These are phyloP conservation scores for Scaptomyza montana DNA, from an alignment of 1,140 invertebrate genomes.

Conservation along the genomic window DNA sequence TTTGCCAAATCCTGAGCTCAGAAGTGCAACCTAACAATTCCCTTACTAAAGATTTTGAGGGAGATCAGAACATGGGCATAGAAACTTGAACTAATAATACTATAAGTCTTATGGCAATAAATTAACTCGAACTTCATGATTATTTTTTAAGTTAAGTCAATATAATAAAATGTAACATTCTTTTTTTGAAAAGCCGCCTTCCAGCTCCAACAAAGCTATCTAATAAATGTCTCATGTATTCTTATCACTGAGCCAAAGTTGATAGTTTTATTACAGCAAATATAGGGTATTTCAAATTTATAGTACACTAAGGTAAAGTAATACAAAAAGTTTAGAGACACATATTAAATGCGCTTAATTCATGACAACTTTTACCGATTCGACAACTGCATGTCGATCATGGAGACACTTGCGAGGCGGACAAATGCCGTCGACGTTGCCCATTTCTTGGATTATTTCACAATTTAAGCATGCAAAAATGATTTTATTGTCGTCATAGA, in stretches of 20 bases:
- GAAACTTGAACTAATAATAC: neutral
- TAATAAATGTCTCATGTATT: too few relatives aligned
- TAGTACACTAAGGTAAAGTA: neutral
- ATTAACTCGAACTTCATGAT: too few relatives aligned
- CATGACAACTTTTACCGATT: conserved; percentile 62
- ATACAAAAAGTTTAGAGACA: too few relatives aligned
- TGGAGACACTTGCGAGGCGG: conserved; percentile 10
- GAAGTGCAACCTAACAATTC: too few relatives aligned
- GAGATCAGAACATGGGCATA: neutral
- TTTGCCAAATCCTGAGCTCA: too few relatives aligned
- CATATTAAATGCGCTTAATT: too few relatives aligned
- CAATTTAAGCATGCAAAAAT: conserved; percentile 59
- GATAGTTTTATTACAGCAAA: neutral
- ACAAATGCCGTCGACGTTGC: conserved; percentile 12
- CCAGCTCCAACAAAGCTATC: too few relatives aligned
- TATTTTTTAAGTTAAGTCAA: too few relatives aligned
- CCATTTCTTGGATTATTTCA: conserved; percentile 4
- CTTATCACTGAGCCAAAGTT: neutral
- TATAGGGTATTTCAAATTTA: conserved; percentile 3
- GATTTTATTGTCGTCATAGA: conserved; percentile 61
- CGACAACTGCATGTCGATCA: conserved; percentile 68
- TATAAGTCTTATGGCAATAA: too few relatives aligned
- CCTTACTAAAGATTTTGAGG: too few relatives aligned
- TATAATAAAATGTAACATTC: too few relatives aligned
- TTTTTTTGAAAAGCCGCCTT: too few relatives aligned